A percentile compares a stretch with the other conserved stretches of the same genome.
These are phyloP conservation scores for Talpa occidentalis DNA, from an alignment of 2,113 vertebrate genomes.

Conservation along the genomic window DNA sequence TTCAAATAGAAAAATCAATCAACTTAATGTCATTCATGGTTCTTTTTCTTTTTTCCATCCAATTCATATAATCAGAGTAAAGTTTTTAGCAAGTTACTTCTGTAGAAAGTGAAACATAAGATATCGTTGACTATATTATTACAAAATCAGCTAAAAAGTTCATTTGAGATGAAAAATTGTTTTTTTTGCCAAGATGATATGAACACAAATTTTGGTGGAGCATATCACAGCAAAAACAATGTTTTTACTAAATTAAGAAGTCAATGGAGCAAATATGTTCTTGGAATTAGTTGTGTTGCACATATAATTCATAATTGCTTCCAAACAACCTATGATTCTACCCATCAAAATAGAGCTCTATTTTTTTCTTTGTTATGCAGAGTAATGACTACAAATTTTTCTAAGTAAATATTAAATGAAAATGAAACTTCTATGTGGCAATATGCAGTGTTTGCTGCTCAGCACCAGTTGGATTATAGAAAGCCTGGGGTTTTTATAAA, in stretches of 20 bases:
- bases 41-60: background rate
- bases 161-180: background rate
- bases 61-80: conserved; percentile 7
- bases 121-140: conserved; percentile 22
- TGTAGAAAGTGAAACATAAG: conserved; percentile 42
- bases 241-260: conserved; percentile 56
- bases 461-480: background rate
- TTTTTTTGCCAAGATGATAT: background rate
- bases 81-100: background rate
- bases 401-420: conserved; percentile 11
- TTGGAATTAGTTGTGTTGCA: background rate
- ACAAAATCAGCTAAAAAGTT: conserved; percentile 4
- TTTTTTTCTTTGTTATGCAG: background rate
- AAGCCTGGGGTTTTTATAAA: background rate
- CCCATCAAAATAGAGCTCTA: background rate
- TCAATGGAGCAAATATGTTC: conserved; percentile 14
- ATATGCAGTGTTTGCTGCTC: background rate
- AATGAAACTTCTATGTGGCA: background rate
- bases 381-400: conserved; percentile 5
- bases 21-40: background rate
- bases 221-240: background rate
- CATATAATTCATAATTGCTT: conserved; percentile 29
- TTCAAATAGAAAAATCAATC: conserved; percentile 42
- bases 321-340: background rate
- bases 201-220: conserved; percentile 22